These are phyloP conservation scores for Schizopygopsis malacanthus DNA, from an alignment of 2,797 vertebrate genomes.

Conservation along the genomic window DNA sequence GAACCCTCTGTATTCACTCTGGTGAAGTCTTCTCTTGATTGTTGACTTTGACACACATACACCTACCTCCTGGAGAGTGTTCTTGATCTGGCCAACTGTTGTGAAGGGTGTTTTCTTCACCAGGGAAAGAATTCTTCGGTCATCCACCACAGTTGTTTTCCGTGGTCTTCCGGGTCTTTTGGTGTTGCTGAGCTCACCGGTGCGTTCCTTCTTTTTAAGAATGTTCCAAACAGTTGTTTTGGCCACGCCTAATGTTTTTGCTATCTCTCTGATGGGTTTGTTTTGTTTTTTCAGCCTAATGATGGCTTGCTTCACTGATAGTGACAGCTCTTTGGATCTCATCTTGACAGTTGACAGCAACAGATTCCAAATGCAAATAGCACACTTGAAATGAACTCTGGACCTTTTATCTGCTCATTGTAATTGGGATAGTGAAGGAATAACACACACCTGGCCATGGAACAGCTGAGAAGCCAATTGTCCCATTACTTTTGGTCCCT, in stretches of 20 bases:
- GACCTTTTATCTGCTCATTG: too few species aligned
- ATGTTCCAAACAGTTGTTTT: slow-evolving; percentile 54
- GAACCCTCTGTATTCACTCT: too few species aligned
- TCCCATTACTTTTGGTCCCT: too few species aligned
- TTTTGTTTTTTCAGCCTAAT: slow-evolving; percentile 54
- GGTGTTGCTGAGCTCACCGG: slow-evolving; percentile 50
- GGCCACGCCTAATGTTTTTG: slow-evolving; percentile 3
- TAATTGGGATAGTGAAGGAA: too few species aligned
- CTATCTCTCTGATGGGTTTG: slow-evolving; percentile 47
- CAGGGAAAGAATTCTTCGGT: slow-evolving; percentile 55
- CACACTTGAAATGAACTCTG: too few species aligned
- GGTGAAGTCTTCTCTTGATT: neutral
- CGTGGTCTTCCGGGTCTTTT: slow-evolving; percentile 55
- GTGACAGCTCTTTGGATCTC: slow-evolving; percentile 50
- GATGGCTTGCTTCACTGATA: slow-evolving; percentile 58
- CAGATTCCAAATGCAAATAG: too few species aligned
- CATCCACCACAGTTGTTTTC: slow-evolving; percentile 59
- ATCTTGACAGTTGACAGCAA: slow-evolving; percentile 53
- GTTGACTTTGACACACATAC: slow-evolving; percentile 36
- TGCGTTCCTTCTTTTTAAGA: slow-evolving; percentile 53
- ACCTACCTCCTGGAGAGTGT: slow-evolving; percentile 49
- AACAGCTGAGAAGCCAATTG: too few species aligned
- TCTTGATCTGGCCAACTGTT: slow-evolving; percentile 52
- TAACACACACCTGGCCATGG: too few species aligned
- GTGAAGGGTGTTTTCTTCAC: slow-evolving; percentile 52